phyloP scores from a whole-genome alignment of 2,888 invertebrate genomes.

The Dinocampus coccinellae region DNA sequence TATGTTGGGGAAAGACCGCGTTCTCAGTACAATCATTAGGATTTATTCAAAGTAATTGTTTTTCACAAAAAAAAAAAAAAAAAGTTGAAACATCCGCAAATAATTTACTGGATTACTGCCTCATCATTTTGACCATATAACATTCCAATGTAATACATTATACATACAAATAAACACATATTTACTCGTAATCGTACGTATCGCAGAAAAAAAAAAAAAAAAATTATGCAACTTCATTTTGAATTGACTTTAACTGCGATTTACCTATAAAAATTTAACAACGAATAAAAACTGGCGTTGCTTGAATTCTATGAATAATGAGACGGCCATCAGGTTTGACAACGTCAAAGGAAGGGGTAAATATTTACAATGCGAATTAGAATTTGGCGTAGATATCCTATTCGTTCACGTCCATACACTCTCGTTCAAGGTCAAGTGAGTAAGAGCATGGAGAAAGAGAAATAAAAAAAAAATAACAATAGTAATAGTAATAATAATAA shows the following conservation, averaged over 20 bases:
- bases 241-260: neutral
- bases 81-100: neutral
- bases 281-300: neutral
- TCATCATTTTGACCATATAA: neutral
- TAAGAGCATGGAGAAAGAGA: neutral
- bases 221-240: neutral
- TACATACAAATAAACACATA: neutral
- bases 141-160: neutral
- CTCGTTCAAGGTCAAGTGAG: neutral
- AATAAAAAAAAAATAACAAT: neutral
- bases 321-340: neutral
- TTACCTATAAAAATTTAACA: neutral
- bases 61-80: neutral
- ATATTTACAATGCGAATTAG: neutral
- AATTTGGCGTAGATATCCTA: neutral
- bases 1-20: neutral
- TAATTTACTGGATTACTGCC: neutral
- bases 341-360: neutral
- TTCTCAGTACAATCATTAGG: neutral
- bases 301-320: neutral
- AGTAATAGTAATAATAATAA: neutral
- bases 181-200: too few relatives aligned
- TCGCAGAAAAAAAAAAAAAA: neutral
- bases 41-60: neutral
- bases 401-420: neutral